Conservation (phyloP, 2,888 invertebrate genomes). For the Rosalia funebris region DNA sequence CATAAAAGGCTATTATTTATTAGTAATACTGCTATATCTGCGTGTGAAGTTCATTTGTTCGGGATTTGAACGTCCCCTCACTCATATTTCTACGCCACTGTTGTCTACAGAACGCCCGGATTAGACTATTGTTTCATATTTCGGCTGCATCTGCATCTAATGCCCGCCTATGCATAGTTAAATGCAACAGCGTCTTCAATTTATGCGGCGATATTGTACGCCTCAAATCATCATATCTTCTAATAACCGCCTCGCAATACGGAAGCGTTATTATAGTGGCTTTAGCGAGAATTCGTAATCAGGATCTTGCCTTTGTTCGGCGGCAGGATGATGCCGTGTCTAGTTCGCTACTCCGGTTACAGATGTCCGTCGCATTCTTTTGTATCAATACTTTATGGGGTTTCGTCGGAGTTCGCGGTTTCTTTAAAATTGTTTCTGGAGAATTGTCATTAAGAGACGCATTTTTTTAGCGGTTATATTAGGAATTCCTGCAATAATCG, state of each 20-base stretch:
- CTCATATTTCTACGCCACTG: constrained; percentile 1
- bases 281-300: constrained; percentile 6
- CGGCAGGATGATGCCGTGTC: neutral
- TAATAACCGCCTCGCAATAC: constrained; percentile 19
- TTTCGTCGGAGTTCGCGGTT: neutral
- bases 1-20: too few relatives aligned
- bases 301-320: neutral
- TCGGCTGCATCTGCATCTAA: constrained; percentile 24
- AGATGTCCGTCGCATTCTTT: constrained; percentile 1
- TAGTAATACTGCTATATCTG: too few relatives aligned
- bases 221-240: constrained; percentile 21
- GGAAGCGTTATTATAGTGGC: constrained; percentile 10
- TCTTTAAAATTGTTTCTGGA: too few relatives aligned
- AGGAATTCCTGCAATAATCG: too few relatives aligned
- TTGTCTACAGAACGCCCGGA: neutral
- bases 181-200: constrained; percentile 25
- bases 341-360: neutral
- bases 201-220: constrained; percentile 11
- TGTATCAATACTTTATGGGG: neutral
- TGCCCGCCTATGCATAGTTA: constrained; percentile 6
- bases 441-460: too few relatives aligned
- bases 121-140: constrained; percentile 23
- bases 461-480: too few relatives aligned
- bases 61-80: too few relatives aligned
- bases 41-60: too few relatives aligned